A percentile compares a stretch with the other conserved stretches of the same genome.
These are phyloP conservation scores for Pachliopta kotzebuea DNA, from an alignment of 2,888 invertebrate species.

Conservation along the genomic window DNA sequence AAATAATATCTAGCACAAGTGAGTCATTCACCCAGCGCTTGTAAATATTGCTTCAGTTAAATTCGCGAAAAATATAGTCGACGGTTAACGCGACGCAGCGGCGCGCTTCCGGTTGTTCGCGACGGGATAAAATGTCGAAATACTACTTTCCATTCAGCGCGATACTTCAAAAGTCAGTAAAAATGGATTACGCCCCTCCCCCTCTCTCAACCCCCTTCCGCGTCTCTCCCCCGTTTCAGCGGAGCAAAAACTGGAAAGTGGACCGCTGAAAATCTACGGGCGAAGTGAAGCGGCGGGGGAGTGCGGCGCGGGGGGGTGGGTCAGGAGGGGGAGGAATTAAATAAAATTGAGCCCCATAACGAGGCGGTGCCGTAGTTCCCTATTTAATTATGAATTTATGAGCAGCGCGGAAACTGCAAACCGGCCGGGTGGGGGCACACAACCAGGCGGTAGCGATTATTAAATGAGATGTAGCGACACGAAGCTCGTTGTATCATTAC, in stretches of 20 bases:
- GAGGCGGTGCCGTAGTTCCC: constrained; percentile 62
- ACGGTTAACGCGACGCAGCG: constrained; percentile 1
- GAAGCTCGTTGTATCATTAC: too few relatives aligned
- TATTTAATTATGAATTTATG: constrained; percentile 79
- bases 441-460: constrained; percentile 28
- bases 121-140: constrained; percentile 7
- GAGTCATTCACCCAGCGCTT: too few relatives aligned
- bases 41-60: too few relatives aligned
- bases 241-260: constrained; percentile 27
- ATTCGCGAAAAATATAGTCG: too few relatives aligned
- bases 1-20: too few relatives aligned
- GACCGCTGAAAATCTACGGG: constrained; percentile 25
- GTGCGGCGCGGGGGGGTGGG: too few relatives aligned
- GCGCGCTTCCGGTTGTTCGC: constrained; percentile 9
- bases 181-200: constrained; percentile 5
- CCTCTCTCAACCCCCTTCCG: too few relatives aligned
- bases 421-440: constrained; percentile 35
- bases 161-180: constrained; percentile 16
- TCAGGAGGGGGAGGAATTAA: constrained; percentile 62
- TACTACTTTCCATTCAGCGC: constrained; percentile 15
- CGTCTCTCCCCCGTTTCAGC: background rate
- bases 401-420: constrained; percentile 66
- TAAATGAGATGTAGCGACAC: too few relatives aligned
- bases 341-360: constrained; percentile 62
- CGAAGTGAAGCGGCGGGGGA: constrained; percentile 29